Evolutionary conservation across 2,113 vertebrate genomes (phyloP), one percentile per base, ranked within the genome.

Genomic region (Carassius carassius): DNA sequence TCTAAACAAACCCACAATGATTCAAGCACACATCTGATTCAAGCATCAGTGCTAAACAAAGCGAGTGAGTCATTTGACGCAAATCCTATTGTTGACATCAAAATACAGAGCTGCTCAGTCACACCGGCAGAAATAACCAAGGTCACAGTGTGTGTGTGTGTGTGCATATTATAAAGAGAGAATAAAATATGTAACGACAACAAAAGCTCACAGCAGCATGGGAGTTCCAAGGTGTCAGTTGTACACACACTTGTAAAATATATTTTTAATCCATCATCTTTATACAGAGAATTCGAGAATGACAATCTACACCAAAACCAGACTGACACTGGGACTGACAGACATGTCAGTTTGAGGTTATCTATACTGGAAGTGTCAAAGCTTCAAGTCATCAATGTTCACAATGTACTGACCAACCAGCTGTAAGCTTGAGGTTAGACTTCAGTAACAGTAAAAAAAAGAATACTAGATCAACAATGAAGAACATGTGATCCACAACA

Each of bases 31-130:
- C 25, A 67, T 67, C 4, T 32, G 56, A 58, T 21, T 58, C 17
- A 51, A 76, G 16, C 29, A 37, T 76, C 82, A 65, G 72, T 73
- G 44, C 25, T 82, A 51, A 82, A 83, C 9, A 83, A 17, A 14
- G 58, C 13, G 32, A 32, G 69, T 65, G 16, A 87, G 35, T 80
- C 67, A 84, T 82, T 37, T 44, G 49, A 72, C 35, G 73, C 54
- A 67, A 70, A 54, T 44, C 29, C 81, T 37, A 73, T 32, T 54
- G 41, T 73, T 56, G 23, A 86, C 25, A 73, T 49, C 75, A 70
- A 82, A 19, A 60, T 49, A 25, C 32, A 73, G 35, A 25, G 76
- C 76, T 16, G 21, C 56, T 89, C 84, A 84, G 83, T 90, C 41
- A 86, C 70, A 17, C 35, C 17, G 19, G 35, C 77, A 84, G 69